These are phyloP conservation scores for Oreotrochilus melanogaster DNA, from an alignment of 2,113 vertebrate species.

Conservation along the genomic window DNA sequence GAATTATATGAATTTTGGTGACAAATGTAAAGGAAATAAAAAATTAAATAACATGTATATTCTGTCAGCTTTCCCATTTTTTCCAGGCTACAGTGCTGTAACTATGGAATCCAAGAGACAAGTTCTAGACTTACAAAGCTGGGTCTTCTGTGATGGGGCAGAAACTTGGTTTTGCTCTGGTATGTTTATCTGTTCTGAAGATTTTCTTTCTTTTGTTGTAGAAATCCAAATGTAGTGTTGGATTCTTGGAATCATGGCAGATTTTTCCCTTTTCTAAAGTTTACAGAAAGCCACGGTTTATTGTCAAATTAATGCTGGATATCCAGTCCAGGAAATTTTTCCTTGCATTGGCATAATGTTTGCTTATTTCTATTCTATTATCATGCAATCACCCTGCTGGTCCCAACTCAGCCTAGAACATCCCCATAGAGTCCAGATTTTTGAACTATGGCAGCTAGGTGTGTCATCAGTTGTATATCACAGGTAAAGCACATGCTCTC, in stretches of 20 bases:
- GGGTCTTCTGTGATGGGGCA: background rate
- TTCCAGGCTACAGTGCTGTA: background rate
- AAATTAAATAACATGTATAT: background rate
- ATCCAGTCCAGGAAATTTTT: background rate
- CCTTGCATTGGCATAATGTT: background rate
- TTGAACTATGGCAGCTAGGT: background rate
- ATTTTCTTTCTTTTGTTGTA: background rate
- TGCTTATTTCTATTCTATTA: background rate
- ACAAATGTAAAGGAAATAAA: background rate
- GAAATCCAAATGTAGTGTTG: background rate
- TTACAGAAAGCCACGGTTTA: background rate
- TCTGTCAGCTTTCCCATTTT: background rate
- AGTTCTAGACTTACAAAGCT: background rate
- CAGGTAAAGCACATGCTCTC: background rate
- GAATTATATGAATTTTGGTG: background rate
- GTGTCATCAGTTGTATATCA: background rate
- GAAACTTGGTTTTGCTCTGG: background rate
- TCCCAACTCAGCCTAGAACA: background rate
- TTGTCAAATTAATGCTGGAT: background rate
- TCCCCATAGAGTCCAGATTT: background rate
- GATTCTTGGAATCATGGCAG: background rate
- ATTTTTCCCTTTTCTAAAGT: background rate
- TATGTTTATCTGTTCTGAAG: background rate
- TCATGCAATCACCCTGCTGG: background rate
- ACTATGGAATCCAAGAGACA: background rate